These are phyloP conservation scores for Argentina silus DNA, from an alignment of 2,797 vertebrate species.

Conservation along the genomic window DNA sequence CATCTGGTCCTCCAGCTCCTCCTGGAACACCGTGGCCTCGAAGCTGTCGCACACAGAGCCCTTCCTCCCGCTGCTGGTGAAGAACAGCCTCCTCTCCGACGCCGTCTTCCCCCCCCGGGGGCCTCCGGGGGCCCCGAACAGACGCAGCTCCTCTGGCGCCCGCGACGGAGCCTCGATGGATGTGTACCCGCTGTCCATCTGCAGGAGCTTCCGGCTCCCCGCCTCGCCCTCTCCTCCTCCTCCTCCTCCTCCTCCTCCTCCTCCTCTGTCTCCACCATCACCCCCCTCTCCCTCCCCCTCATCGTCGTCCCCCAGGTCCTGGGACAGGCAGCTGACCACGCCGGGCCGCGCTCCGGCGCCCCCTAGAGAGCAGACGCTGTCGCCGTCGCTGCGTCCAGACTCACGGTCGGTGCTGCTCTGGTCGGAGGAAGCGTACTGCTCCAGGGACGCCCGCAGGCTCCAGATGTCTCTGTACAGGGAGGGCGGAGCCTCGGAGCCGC, in stretches of 20 bases:
- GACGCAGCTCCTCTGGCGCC: constrained; percentile 81
- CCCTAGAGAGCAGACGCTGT: constrained; percentile 85
- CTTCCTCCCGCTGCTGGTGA: constrained; percentile 84
- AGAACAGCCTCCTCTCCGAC: constrained; percentile 86
- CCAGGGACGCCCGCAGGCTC: constrained; percentile 93
- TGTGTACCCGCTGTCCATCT: constrained; percentile 98
- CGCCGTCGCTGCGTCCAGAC: constrained; percentile 89
- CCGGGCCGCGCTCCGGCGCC: constrained; percentile 69
- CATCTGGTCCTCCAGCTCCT: constrained; percentile 77
- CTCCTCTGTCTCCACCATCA: constrained; percentile 41
- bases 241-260: constrained; percentile 45
- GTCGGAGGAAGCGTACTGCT: constrained; percentile 90
- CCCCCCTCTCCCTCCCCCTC: constrained; percentile 68
- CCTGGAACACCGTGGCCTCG: constrained; percentile 77
- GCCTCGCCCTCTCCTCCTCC: constrained; percentile 76
- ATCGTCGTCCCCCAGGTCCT: constrained; percentile 81
- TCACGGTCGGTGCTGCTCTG: constrained; percentile 93
- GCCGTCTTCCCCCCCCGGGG: constrained; percentile 80
- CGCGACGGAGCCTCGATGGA: constrained; percentile 92
- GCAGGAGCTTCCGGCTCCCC: constrained; percentile 88
- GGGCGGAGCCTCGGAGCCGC: constrained; percentile 70
- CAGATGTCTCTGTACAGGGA: constrained; percentile 92
- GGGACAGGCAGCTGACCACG: constrained; percentile 75
- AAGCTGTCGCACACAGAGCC: constrained; percentile 90
- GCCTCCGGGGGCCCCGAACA: constrained; percentile 73